phyloP scores from a whole-genome alignment of 2,797 vertebrate genomes.

The Chelonia mydas region DNA sequence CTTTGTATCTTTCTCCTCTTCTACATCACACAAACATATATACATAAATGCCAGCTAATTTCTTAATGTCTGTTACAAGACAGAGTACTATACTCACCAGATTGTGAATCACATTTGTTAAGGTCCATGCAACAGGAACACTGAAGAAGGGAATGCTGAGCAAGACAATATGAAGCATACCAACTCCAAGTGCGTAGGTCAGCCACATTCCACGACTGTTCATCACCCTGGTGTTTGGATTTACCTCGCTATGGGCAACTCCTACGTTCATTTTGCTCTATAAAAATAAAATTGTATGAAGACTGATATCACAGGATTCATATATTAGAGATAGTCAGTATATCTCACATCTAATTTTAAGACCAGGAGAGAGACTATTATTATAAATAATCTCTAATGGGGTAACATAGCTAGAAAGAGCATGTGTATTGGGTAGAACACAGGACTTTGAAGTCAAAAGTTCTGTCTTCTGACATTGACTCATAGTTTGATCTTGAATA shows the following conservation, averaged over 20 bases:
- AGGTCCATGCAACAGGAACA: slow-evolving; percentile 95
- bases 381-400: background rate
- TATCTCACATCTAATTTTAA: background rate
- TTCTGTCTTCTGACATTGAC: background rate
- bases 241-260: slow-evolving; percentile 98
- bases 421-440: background rate
- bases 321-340: background rate
- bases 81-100: slow-evolving; percentile 88
- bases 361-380: background rate
- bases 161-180: slow-evolving; percentile 95
- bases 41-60: rapidly evolving
- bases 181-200: slow-evolving; percentile 93
- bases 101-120: slow-evolving; percentile 98
- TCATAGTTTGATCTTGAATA: background rate
- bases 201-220: slow-evolving; percentile 98
- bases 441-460: background rate
- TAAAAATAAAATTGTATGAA: slow-evolving; percentile 56
- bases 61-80: background rate
- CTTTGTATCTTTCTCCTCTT: background rate
- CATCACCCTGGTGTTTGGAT: slow-evolving; percentile 97
- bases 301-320: background rate
- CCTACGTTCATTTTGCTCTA: slow-evolving; percentile 94
- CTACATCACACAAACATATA: background rate
- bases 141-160: slow-evolving; percentile 98
- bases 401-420: background rate